Conservation (phyloP, 2,797 vertebrate genomes). For the Pantherophis alleghaniensis region DNA sequence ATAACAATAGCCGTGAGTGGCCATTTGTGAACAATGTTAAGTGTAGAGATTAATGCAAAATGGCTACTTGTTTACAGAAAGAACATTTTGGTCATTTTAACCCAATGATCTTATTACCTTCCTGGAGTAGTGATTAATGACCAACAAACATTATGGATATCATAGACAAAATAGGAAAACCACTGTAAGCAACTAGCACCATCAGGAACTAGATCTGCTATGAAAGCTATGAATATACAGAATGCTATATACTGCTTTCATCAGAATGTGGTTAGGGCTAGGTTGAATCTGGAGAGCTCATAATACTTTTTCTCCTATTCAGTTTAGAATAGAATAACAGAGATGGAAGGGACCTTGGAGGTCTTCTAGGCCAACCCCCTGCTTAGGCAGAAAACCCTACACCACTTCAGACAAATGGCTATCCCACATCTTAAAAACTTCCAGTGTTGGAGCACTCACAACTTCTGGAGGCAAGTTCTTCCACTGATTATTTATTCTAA, state of each 20-base stretch:
- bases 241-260: neutral
- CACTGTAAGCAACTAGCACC: neutral
- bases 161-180: neutral
- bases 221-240: neutral
- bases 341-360: too few species aligned
- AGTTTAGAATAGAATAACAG: too few species aligned
- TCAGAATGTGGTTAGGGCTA: neutral
- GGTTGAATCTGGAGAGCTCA: neutral
- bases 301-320: neutral
- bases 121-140: neutral
- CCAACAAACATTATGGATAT: neutral
- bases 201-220: neutral
- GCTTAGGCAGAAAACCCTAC: too few species aligned
- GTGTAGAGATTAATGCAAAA: neutral
- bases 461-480: too few species aligned
- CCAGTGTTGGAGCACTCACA: too few species aligned
- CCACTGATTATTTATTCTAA: too few species aligned
- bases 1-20: neutral
- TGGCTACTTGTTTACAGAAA: neutral
- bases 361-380: too few species aligned
- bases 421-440: too few species aligned
- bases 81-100: neutral
- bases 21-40: neutral
- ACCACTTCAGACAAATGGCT: too few species aligned
- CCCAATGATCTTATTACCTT: neutral